Percentiles rank a stretch among this genome's conserved stretches.
Evolutionary conservation across 2,888 invertebrate species (phyloP).

Genomic region (Pachymerium ferrugineum): DNA sequence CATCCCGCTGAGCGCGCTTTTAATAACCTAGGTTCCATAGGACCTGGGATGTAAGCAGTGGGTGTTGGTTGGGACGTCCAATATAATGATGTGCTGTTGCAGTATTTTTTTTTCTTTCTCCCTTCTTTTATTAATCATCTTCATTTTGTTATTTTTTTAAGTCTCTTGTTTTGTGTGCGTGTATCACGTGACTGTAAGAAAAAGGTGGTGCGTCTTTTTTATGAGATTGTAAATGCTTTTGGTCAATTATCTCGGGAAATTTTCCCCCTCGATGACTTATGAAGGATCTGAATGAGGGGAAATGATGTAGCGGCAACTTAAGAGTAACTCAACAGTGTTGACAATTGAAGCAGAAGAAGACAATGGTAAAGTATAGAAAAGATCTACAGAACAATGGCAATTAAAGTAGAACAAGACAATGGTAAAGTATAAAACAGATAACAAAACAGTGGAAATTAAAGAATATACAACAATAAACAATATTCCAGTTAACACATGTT

Average conservation of each 20-base stretch:
- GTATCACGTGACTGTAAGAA: conserved; percentile 12
- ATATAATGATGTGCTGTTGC: conserved; percentile 22
- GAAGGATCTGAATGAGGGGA: not conserved
- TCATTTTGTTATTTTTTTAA: not conserved
- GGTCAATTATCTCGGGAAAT: conserved; percentile 9
- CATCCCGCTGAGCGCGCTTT: not conserved
- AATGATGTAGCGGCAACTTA: too few relatives aligned
- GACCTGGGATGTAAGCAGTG: not conserved
- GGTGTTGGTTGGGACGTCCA: not conserved
- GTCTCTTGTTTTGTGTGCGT: not conserved
- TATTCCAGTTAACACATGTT: too few relatives aligned
- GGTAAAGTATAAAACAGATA: too few relatives aligned
- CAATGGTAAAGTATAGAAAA: too few relatives aligned
- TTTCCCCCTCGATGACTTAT: conserved; percentile 1
- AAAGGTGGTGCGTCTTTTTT: not conserved
- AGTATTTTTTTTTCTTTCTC: conserved; percentile 2
- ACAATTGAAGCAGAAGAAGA: too few relatives aligned
- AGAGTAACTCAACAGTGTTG: too few relatives aligned
- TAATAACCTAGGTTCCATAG: conserved; percentile 19
- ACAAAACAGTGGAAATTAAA: too few relatives aligned
- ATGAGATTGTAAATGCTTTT: conserved; percentile 8
- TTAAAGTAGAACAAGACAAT: too few relatives aligned
- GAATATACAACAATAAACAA: too few relatives aligned
- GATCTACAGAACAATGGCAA: too few relatives aligned
- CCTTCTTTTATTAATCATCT: conserved; percentile 8